Base-by-base conservation (phyloP, 2,797 vertebrate species). In the Scomberomorus guttatus region DNA sequence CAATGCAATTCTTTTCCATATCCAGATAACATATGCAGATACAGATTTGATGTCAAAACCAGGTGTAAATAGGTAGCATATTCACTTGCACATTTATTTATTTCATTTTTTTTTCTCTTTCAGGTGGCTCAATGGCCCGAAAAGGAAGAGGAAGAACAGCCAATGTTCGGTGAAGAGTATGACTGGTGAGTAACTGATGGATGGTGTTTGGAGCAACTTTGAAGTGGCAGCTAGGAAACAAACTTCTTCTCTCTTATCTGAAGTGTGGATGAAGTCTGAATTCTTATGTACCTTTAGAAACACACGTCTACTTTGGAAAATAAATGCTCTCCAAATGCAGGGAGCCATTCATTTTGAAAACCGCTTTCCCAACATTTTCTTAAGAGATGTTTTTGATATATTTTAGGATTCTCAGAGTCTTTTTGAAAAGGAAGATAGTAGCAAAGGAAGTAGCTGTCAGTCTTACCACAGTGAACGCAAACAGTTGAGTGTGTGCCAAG, bases 61-160 rank as follows among this genome's bases (percentile, higher is more conserved):
- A 42, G 39, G 12, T 50, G 18, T 8, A 18, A 7, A 48, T 18
- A 6, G 2, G 46, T 3, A 5, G 0, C n/a, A 13, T 60, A 32
- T 39, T 29, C 69, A 5, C 27, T 48, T 22, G 0, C 9, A 9
- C 11, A 61, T 63, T 27, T 8, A 27, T 22, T 64, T 4, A 25
- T 59, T 14, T 68, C 32, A 58, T 18, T 78, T 11, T 63, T 12
- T 52, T 69, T 1, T 69, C 18, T 68, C 18, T 64, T 5, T 79
- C 94, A 98, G 98, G 97, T 98, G 98, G 96, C 97, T 97, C 96
- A 97, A 99, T 99, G 98, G 97, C 95, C 94, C 95, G 90, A 99
- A 99, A 94, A 97, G 97, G 95, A 99, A 98, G 95, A 98, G 97
- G 95, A 99, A 99, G 96, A 98, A 97, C 96, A 98, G 98, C 95